A percentile compares a stretch with the other conserved stretches of the same genome.
phyloP scores from a whole-genome alignment of 2,797 vertebrate species.

The Crocidura indochinensis region DNA sequence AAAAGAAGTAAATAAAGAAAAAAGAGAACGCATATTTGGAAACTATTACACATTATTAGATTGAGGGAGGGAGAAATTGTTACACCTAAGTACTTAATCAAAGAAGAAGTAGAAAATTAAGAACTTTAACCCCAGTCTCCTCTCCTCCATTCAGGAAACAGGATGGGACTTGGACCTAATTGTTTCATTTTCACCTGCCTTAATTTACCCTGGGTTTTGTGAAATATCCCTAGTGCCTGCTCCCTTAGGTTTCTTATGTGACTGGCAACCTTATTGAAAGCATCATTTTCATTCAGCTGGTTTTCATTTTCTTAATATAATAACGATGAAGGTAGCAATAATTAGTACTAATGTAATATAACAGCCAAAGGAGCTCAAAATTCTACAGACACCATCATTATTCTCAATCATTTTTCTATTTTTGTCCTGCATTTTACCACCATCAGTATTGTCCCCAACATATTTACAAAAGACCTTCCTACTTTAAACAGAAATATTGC shows the following conservation, averaged over 20 bases:
- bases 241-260: background rate
- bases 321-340: background rate
- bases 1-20: constrained; percentile 47
- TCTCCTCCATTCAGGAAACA: background rate
- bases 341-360: background rate
- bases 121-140: background rate
- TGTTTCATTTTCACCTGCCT: background rate
- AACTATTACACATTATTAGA: constrained; percentile 63
- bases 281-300: background rate
- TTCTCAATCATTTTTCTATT: background rate
- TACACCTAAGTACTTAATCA: background rate
- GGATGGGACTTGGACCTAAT: background rate
- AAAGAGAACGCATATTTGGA: constrained; percentile 56
- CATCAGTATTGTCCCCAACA: background rate
- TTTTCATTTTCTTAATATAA: constrained; percentile 34
- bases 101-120: background rate
- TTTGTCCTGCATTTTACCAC: constrained; percentile 5
- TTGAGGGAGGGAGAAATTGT: background rate
- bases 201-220: constrained; percentile 3
- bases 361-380: background rate
- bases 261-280: background rate
- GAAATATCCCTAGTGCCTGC: constrained; percentile 6
- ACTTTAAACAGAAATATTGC: constrained; percentile 31
- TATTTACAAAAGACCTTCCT: constrained; percentile 34
- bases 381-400: background rate